These are phyloP conservation scores for Nannoperca australis DNA, from an alignment of 2,797 vertebrate species.

Conservation along the genomic window DNA sequence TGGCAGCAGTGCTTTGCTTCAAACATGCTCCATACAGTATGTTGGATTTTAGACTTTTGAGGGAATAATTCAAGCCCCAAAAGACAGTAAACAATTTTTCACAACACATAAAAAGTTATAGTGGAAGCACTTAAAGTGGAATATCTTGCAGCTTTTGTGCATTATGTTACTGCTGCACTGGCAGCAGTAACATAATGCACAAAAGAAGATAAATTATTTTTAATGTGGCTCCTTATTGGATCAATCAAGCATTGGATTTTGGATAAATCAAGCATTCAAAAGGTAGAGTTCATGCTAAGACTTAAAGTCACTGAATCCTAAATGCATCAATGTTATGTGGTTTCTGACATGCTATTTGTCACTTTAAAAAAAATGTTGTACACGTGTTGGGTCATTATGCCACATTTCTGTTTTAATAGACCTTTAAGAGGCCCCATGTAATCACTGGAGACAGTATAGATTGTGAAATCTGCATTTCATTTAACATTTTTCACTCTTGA, in stretches of 20 bases:
- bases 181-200: too few relatives aligned
- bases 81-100: not conserved
- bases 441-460: not conserved
- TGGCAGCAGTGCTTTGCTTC: conserved; percentile 21
- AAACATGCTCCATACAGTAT: not conserved
- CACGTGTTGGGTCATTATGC: not conserved
- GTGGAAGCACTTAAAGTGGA: not conserved
- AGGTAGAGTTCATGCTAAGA: not conserved
- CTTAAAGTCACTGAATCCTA: not conserved
- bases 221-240: not conserved
- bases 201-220: too few relatives aligned
- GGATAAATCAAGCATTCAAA: too few relatives aligned
- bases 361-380: not conserved
- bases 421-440: not conserved
- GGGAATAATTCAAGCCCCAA: not conserved
- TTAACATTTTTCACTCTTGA: not conserved
- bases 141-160: not conserved
- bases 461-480: conserved; percentile 16
- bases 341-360: not conserved
- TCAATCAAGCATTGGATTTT: not conserved
- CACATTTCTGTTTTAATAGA: conserved; percentile 1
- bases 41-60: not conserved
- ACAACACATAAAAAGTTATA: not conserved
- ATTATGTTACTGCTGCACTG: too few relatives aligned
- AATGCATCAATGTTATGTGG: not conserved